phyloP scores from a whole-genome alignment of 2,797 vertebrate species.

The Pantherophis vulpinus region DNA sequence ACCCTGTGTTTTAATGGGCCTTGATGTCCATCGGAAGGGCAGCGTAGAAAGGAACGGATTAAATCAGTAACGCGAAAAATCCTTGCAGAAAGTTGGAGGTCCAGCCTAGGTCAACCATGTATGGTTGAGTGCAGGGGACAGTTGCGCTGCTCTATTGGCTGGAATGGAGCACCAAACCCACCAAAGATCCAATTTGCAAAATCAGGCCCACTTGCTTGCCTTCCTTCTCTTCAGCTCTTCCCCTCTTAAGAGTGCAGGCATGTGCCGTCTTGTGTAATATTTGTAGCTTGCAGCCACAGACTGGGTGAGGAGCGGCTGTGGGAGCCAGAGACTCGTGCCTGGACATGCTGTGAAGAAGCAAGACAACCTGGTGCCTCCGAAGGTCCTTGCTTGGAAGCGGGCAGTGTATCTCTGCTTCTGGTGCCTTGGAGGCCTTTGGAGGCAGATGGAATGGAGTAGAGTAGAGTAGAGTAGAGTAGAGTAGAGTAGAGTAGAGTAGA shows the following conservation, averaged over 20 bases:
- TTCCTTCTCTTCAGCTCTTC: neutral
- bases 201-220: too few species aligned
- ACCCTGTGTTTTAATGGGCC: neutral
- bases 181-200: neutral
- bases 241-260: neutral
- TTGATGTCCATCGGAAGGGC: neutral
- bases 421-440: neutral
- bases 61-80: neutral
- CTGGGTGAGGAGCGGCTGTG: neutral
- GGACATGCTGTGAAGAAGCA: neutral
- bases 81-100: neutral
- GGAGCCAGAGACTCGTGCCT: neutral
- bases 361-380: neutral
- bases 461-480: too few species aligned
- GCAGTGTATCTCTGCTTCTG: fast-evolving
- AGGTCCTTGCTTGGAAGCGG: too few species aligned
- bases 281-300: neutral
- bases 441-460: neutral
- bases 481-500: too few species aligned
- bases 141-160: neutral
- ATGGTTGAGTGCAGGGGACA: neutral
- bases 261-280: neutral
- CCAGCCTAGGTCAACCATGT: neutral
- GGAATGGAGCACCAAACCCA: neutral
- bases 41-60: neutral